Evolutionary conservation across 2,113 vertebrate species (phyloP), one percentile per base, ranked within the genome.

Genomic region (Toxotes chatareus): DNA sequence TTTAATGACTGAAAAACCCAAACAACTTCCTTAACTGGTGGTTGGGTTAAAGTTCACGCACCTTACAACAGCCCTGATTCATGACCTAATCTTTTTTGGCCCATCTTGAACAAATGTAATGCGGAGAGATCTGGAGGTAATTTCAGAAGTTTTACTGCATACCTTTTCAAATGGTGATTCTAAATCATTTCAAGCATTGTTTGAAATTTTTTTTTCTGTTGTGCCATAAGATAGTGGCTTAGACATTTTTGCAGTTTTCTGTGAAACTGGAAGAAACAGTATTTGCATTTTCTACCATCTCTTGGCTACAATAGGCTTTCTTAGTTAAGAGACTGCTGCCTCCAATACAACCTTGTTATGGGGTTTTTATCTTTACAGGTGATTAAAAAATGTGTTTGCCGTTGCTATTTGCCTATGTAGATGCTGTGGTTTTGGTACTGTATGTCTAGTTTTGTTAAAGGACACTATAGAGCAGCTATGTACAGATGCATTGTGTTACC

Each of bases 381-480:
- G 23, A 55, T 56, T 17, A 62, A n/a, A 70, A 21, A 14, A 27
- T 46, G 8, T n/a, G 31, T 72, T 67, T 57, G 59, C 44, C 62
- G 57, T 83, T 71, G 40, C 63, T 67, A 36, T 80, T 82, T 82
- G 61, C 65, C 71, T 59, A 31, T 86, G 71, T 88, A 84, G 90
- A 91, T 56, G 85, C 83, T 82, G 86, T 92, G 88, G 87, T 86
- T 88, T 78, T 82, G 68, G 56, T 74, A 84, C 73, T 67, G 72
- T 83, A 65, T 55, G 73, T 85, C 27, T 89, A 79, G 88, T 76
- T 85, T 85, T 86, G 79, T 80, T 76, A 42, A 59, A 68, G 62
- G 85, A 88, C 81, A 82, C 72, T 51, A 74, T 90, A 88, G 88
- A 91, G 91, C 87, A 91, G 83, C 90, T 88, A 84, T 92, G 89